Evolutionary conservation across 1,140 invertebrate genomes (phyloP).

Genomic region (Diprion similis): DNA sequence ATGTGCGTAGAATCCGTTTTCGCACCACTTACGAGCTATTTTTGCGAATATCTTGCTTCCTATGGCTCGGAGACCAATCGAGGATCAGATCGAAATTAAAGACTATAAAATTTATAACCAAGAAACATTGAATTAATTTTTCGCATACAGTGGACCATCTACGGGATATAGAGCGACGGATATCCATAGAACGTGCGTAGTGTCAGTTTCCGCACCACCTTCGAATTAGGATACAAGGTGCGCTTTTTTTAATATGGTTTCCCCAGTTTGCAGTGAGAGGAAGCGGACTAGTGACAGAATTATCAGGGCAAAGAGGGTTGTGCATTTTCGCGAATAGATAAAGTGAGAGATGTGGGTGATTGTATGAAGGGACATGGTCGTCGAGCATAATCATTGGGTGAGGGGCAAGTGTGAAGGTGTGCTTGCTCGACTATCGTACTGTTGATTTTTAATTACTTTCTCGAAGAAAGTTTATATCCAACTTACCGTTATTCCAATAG

Average conservation of each 20-base stretch:
- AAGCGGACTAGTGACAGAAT: slow-evolving; percentile 51
- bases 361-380: slow-evolving; percentile 30
- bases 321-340: slow-evolving; percentile 46
- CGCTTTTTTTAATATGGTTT: background rate
- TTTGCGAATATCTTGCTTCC: too few species aligned
- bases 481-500: slow-evolving; percentile 31
- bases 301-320: slow-evolving; percentile 55
- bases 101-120: too few species aligned
- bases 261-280: slow-evolving; percentile 17
- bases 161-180: too few species aligned
- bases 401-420: slow-evolving; percentile 14
- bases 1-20: too few species aligned
- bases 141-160: too few species aligned
- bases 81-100: too few species aligned
- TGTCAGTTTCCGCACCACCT: too few species aligned
- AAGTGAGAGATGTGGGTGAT: slow-evolving; percentile 44
- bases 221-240: too few species aligned
- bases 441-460: slow-evolving; percentile 48
- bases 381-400: slow-evolving; percentile 14
- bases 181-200: too few species aligned
- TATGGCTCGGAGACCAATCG: too few species aligned
- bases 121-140: too few species aligned
- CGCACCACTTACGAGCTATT: too few species aligned
- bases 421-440: slow-evolving; percentile 37
- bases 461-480: slow-evolving; percentile 30